Base-by-base conservation (phyloP, 2,113 vertebrate species). In the Myodes glareolus region DNA sequence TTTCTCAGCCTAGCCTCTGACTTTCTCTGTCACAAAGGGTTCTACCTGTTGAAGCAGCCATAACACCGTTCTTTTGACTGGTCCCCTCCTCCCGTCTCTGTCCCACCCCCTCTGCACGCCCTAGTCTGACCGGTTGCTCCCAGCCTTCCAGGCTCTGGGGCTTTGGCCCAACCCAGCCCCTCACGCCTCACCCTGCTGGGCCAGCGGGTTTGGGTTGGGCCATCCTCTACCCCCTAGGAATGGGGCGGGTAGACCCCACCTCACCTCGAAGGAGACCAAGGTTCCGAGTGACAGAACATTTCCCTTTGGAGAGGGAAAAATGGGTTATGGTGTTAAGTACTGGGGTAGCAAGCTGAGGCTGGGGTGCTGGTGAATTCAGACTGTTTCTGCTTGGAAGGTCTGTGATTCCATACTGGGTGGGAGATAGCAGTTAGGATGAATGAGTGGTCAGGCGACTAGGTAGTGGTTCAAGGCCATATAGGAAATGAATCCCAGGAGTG, bases 111-210 rank as follows among this genome's bases (percentile, higher is more conserved):
- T 95, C 82, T n/a, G 47, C 29, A 81, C 84, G 81, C 88, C 96
- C 96, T 63, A 96, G 96, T 98, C 96, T 97, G 96, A 98, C 97
- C 85, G 67, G 97, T 97, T 86, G 92, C 89, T 97, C 96, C 92
- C 92, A 95, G 91, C 82, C 90, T 95, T 86, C 77, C 70, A 92
- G 91, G 86, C 92, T 95, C 81, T 95, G 91, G 89, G 88, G 91
- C 82, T 95, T 86, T 70, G 29, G 52, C 86, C 94, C 85, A 85
- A 75, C 94, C 95, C 93, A 58, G 94, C 90, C 88, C 94, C 92
- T 96, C 14, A 0, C 61, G 93, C 65, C 84, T 77, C 91, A 90
- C 94, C 96, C 85, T 94, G 87, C 96, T 95, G 82, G 95, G 91
- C 92, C 82, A 80, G 91, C 25, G 39, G 73, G 96, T 97, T 97